phyloP scores from a whole-genome alignment of 2,113 vertebrate species.

The Orientallactaga bullata region DNA sequence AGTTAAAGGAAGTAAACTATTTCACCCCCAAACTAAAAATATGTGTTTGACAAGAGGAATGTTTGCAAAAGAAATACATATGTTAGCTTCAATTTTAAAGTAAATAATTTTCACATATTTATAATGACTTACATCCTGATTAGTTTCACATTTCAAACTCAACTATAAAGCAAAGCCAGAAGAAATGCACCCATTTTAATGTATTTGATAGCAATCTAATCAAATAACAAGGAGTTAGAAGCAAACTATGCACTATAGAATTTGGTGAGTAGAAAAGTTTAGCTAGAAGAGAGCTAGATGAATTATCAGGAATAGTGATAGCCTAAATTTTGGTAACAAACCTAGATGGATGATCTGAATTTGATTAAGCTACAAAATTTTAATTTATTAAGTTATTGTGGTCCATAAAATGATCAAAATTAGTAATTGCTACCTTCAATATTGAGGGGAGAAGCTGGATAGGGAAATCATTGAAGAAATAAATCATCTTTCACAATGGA shows the following conservation, averaged over 20 bases:
- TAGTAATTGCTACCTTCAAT: neutral
- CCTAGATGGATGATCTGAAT: neutral
- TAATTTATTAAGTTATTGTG: neutral
- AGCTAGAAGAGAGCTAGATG: neutral
- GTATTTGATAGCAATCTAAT: neutral
- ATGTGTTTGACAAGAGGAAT: neutral
- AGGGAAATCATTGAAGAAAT: neutral
- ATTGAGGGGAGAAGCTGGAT: neutral
- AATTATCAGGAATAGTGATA: neutral
- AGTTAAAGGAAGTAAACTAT: too few species aligned
- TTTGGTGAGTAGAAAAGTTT: neutral
- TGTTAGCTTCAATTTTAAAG: neutral
- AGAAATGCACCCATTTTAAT: neutral
- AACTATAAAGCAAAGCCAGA: neutral
- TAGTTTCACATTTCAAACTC: neutral
- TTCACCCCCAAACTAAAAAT: too few species aligned
- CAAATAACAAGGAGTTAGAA: neutral
- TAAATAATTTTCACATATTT: neutral
- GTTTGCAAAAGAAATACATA: neutral
- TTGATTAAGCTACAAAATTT: neutral
- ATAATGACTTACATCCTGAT: neutral
- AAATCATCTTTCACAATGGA: neutral
- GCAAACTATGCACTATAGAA: neutral
- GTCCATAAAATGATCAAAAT: neutral
- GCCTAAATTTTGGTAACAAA: neutral